These are phyloP conservation scores for Galaxea fascicularis DNA, from an alignment of 92 coral and sea anemone genomes.

Conservation along the genomic window DNA sequence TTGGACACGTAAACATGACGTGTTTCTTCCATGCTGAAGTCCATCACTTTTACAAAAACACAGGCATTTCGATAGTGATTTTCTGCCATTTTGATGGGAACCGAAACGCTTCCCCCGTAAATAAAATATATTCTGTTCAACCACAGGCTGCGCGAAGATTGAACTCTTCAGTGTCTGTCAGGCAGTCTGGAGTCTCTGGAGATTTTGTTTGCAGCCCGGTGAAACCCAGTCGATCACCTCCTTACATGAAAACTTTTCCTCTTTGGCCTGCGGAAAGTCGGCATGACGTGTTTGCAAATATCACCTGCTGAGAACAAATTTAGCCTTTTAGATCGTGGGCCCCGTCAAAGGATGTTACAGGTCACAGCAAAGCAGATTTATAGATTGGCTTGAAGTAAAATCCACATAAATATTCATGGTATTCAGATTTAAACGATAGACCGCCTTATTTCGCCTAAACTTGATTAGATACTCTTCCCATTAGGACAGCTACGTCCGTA, in stretches of 20 bases:
- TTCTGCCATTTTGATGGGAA: not conserved
- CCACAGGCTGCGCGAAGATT: not conserved
- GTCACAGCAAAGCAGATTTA: not conserved
- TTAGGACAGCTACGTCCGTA: conserved; percentile 30
- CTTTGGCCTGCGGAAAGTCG: not conserved
- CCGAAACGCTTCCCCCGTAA: not conserved
- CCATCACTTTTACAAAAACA: conserved; percentile 35
- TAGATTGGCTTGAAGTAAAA: conserved; percentile 2
- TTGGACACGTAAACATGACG: conserved; percentile 43
- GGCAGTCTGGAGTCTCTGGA: too few species aligned
- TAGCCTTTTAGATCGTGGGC: not conserved
- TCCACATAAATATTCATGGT: conserved; percentile 27
- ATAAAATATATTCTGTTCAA: not conserved
- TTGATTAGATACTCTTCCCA: conserved; percentile 32
- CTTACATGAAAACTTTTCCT: not conserved
- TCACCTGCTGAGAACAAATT: not conserved
- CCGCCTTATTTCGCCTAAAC: not conserved
- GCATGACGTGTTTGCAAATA: not conserved
- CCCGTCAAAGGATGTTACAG: not conserved
- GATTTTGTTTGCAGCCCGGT: not conserved
- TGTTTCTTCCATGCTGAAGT: conserved; percentile 49
- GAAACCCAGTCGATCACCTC: not conserved
- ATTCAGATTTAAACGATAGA: conserved; percentile 27
- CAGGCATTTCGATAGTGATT: conserved; percentile 2
- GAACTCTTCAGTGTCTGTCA: not conserved